Conservation (phyloP, 2,113 vertebrate species). For the Dipodomys stephensi region DNA sequence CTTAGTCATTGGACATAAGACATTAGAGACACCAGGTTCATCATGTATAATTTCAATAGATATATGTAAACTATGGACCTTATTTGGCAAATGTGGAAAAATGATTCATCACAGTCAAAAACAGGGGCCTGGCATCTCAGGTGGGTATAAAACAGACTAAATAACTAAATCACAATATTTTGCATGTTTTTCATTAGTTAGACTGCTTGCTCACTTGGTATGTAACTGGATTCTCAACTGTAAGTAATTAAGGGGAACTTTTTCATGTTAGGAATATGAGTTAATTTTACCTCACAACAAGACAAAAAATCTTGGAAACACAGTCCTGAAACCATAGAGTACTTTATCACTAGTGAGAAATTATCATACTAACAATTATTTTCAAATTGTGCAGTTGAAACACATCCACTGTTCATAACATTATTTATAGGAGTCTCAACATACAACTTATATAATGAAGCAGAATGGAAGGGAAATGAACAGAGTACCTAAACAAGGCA, state of each 20-base stretch:
- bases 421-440: constrained; percentile 7
- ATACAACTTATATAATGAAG: background rate
- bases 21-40: background rate
- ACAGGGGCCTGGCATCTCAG: background rate
- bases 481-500: background rate
- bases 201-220: background rate
- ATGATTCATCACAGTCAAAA: constrained; percentile 8
- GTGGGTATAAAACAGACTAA: background rate
- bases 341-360: background rate
- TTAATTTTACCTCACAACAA: background rate
- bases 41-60: background rate
- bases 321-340: background rate
- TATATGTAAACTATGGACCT: constrained; percentile 12
- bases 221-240: background rate
- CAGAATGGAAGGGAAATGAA: background rate
- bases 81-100: background rate
- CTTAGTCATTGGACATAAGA: constrained; percentile 27
- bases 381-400: constrained; percentile 22
- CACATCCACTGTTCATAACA: background rate
- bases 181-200: background rate
- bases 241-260: background rate
- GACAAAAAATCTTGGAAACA: constrained; percentile 24
- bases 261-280: background rate
- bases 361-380: background rate
- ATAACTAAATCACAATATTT: background rate